Base-by-base conservation (phyloP, 2,888 invertebrate genomes). In the Charanyca ferruginea region DNA sequence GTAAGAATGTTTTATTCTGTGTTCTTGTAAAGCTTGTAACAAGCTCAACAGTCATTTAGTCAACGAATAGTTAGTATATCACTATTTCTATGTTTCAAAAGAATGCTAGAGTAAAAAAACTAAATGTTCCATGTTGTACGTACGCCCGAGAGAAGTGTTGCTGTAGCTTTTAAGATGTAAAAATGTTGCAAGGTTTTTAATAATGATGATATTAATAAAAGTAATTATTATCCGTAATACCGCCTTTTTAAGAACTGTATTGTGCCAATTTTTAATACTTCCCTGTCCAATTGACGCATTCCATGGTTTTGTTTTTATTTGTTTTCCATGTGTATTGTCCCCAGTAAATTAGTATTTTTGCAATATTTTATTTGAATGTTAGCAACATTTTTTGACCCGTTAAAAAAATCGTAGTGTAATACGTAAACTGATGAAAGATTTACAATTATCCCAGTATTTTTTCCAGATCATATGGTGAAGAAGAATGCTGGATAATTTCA, bases 211-310 rank as follows among this genome's bases (percentile, higher is more conserved):
- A 81, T 77, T 74, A 73, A 81, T 79, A 77, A 68, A 72, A 71
- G 63, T 73, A 64, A 78, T 68, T 69, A 81, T 77, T 79, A 79
- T 71, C 67, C 70, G 65, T 80, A 80, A 77, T 75, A 86, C 90
- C 92, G 91, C 92, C 90, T 90, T 83, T 75, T 80, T 80, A 82
- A 75, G 67, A 85, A 88, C 83, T 86, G 80, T 86, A 88, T 87
- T 91, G 91, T 91, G 91, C 92, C 91, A 92, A 92, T 90, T 88
- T 89, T 89, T 86, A 82, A 85, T 87, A 81, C 73, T 81, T 75
- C 77, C 80, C 77, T 79, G 79, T 82, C 80, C 81, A 81, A 83
- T 83, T 81, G 69, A 87, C 79, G 85, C 90, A 90, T 91, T 90
- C 89, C 91, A 90, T 66, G 70, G 75, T 77, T 47, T 70, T 54